phyloP scores from a whole-genome alignment of 2,113 vertebrate genomes.

The Mustelus asterias region DNA sequence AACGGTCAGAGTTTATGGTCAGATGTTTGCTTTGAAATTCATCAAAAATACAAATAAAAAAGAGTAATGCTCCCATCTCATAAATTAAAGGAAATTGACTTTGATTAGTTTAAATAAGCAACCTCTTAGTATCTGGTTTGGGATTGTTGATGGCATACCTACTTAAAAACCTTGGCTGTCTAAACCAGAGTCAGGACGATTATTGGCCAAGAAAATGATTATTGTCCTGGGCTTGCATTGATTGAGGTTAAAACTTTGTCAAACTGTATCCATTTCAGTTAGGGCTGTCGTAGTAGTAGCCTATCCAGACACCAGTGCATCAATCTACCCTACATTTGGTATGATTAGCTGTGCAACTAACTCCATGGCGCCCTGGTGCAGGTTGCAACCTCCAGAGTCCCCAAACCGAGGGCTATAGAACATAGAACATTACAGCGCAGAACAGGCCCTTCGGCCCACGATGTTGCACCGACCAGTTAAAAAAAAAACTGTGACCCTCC shows the following conservation, averaged over 20 bases:
- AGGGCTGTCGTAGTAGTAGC: not conserved
- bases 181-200: not conserved
- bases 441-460: too few relatives aligned
- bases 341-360: not conserved
- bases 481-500: too few relatives aligned
- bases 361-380: not conserved
- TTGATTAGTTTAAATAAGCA: slow-evolving; percentile 9
- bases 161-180: not conserved
- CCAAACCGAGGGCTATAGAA: not conserved
- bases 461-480: too few relatives aligned
- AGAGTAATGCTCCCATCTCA: not conserved
- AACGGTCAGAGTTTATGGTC: not conserved
- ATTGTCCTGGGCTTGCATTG: slow-evolving; percentile 1
- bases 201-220: not conserved
- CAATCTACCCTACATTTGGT: not conserved
- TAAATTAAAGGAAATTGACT: not conserved
- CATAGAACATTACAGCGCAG: too few relatives aligned
- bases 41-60: not conserved
- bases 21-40: not conserved
- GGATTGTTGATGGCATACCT: not conserved
- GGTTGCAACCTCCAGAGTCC: too few relatives aligned
- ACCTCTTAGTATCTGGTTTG: not conserved
- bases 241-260: not conserved
- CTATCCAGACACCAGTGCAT: not conserved
- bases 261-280: not conserved